These are phyloP conservation scores for Sialia sialis DNA, from an alignment of 2,113 vertebrate genomes.

Conservation along the genomic window DNA sequence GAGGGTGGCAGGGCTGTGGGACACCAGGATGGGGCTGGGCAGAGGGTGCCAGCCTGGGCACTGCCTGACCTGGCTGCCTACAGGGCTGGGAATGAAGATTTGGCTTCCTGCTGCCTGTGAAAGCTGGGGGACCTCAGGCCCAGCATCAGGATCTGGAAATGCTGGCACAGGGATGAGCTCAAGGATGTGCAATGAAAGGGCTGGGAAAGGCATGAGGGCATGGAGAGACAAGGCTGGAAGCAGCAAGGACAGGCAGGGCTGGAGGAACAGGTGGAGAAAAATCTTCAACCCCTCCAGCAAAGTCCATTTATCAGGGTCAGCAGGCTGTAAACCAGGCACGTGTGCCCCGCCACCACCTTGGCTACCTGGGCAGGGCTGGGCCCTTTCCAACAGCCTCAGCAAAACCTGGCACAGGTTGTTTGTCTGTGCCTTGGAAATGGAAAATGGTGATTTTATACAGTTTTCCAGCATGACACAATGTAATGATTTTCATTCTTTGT, in stretches of 20 bases:
- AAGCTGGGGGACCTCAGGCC: not conserved
- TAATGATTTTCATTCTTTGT: not conserved
- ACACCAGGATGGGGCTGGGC: not conserved
- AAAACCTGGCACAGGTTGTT: not conserved
- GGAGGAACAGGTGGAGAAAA: not conserved
- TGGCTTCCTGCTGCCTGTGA: not conserved
- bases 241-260: not conserved
- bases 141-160: not conserved
- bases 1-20: not conserved
- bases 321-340: not conserved
- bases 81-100: not conserved
- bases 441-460: not conserved
- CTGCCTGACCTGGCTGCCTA: rapidly evolving
- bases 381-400: not conserved
- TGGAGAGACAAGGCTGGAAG: not conserved
- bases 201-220: not conserved
- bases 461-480: not conserved
- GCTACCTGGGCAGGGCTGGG: not conserved
- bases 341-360: not conserved
- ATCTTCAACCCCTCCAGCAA: not conserved
- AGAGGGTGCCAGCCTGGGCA: not conserved
- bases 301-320: not conserved
- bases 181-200: not conserved
- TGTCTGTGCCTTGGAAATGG: not conserved
- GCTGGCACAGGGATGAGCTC: not conserved